Evolutionary conservation across 2,797 vertebrate species (phyloP), one percentile per base, ranked within the genome.

Genomic region (Calcarius lapponicus): DNA sequence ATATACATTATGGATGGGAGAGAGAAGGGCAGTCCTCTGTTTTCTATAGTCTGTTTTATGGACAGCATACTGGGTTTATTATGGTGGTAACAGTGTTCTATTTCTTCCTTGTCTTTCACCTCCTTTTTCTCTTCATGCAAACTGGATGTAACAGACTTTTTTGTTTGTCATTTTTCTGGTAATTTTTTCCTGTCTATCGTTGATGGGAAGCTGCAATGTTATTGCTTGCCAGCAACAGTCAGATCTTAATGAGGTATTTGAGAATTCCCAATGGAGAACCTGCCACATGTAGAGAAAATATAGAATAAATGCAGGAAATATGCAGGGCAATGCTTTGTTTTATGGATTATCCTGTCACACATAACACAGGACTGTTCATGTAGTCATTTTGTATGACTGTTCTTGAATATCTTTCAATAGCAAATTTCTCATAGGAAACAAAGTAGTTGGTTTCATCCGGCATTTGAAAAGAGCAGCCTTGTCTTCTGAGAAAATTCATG

Each of bases 171-270:
- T 89, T 92, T 78, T 91, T 70, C 58, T 75, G 42, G 66, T 84
- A 32, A 24, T 58, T 81, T 86, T 88, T 88, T 70, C 73, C 85
- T 73, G 57, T 86, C 85, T 69, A 2, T 58, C 65, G 65, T 72
- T 90, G 43, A 70, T 62, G 51, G 69, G 70, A 73, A 92, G 38
- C 54, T 84, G 62, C 89, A 60, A 21, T 73, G 48, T 80, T 82
- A 53, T 53, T 85, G 28, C 74, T 87, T 92, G 80, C 79, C 74
- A 91, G 69, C 62, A 95, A 79, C 3, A 79, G 80, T 56, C 75
- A 90, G 86, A 67, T 90, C 70, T 86, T 92, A 92, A 92, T 56
- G 82, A 94, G 89, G 66, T 88, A 83, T 90, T 75, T 88, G 82
- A 75, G 91, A 81, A 92, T 60, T 93, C 85, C 73, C 92, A 40